These are phyloP conservation scores for Pilophorus perplexus DNA, from an alignment of 2,888 invertebrate genomes.

Conservation along the genomic window DNA sequence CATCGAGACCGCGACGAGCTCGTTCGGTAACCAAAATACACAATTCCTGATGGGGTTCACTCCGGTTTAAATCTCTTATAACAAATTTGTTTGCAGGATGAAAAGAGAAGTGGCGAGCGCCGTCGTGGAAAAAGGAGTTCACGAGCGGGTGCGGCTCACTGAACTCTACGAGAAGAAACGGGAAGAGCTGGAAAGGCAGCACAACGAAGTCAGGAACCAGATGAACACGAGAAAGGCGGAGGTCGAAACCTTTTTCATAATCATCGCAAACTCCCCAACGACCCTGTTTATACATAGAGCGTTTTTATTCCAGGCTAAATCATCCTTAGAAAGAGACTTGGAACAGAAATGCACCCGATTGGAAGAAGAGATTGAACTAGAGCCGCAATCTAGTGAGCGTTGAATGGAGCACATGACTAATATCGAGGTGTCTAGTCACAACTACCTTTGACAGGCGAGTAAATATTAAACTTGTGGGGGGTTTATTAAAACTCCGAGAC, in stretches of 20 bases:
- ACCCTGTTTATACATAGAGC: background rate
- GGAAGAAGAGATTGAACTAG: constrained; percentile 46
- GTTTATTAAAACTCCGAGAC: no score
- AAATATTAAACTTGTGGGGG: no score
- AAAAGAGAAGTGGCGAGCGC: constrained; percentile 78
- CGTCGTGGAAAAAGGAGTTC: constrained; percentile 85
- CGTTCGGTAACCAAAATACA: constrained; percentile 53
- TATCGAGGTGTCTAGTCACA: no score
- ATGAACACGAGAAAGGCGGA: constrained; percentile 66
- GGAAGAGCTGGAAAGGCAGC: constrained; percentile 72
- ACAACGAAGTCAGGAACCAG: constrained; percentile 70
- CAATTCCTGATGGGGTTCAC: background rate
- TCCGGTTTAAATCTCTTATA: background rate
- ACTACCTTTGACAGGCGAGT: no score
- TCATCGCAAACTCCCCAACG: no score
- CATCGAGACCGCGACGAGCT: constrained; percentile 90
- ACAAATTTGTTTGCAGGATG: constrained; percentile 53
- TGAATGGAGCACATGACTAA: no score
- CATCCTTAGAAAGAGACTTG: constrained; percentile 52
- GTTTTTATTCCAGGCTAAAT: constrained; percentile 51
- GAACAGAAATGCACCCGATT: constrained; percentile 47
- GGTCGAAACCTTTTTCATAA: constrained; percentile 54
- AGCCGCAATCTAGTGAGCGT: constrained; percentile 43
- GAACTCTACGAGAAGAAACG: constrained; percentile 72
- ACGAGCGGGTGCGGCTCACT: constrained; percentile 78